Evolutionary conservation across 2,797 vertebrate genomes (phyloP).

Genomic region (Fistularia tabacaria): DNA sequence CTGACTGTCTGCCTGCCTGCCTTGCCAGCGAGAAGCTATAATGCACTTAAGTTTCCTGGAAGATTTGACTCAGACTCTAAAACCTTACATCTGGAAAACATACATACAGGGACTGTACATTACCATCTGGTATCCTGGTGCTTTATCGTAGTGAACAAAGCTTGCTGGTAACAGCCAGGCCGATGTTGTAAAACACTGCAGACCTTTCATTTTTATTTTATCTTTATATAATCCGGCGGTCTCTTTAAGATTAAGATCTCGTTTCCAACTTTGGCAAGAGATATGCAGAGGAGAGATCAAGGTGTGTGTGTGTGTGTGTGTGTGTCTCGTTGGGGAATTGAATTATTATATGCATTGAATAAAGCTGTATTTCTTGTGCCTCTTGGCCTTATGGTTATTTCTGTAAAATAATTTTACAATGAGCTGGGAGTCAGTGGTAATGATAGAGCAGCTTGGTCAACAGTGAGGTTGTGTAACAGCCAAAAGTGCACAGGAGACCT

Average conservation of each 20-base stretch:
- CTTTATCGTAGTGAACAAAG: conserved; percentile 37
- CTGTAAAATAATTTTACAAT: conserved; percentile 12
- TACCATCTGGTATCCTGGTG: conserved; percentile 41
- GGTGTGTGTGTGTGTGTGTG: neutral
- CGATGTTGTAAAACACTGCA: conserved; percentile 9
- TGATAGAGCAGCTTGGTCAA: conserved; percentile 11
- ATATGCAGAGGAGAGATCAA: neutral
- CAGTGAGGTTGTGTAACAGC: conserved; percentile 44
- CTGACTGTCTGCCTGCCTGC: neutral
- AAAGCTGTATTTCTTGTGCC: conserved; percentile 4
- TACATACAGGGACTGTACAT: conserved; percentile 14
- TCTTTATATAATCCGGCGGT: too few relatives aligned
- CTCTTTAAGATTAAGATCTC: too few relatives aligned
- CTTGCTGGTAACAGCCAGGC: conserved; percentile 38
- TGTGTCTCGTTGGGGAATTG: neutral
- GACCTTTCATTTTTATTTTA: too few relatives aligned
- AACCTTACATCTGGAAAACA: conserved; percentile 15
- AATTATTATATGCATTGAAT: conserved; percentile 9
- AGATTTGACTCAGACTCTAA: conserved; percentile 26
- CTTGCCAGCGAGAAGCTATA: conserved; percentile 4
- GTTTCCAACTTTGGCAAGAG: too few relatives aligned
- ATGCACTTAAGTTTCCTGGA: conserved; percentile 27
- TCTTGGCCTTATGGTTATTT: conserved; percentile 9
- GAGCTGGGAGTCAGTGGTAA: conserved; percentile 23
- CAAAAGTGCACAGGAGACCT: conserved; percentile 36